These are phyloP conservation scores for Hirtodrosophila confusa DNA, from an alignment of 2,888 invertebrate species.

Conservation along the genomic window DNA sequence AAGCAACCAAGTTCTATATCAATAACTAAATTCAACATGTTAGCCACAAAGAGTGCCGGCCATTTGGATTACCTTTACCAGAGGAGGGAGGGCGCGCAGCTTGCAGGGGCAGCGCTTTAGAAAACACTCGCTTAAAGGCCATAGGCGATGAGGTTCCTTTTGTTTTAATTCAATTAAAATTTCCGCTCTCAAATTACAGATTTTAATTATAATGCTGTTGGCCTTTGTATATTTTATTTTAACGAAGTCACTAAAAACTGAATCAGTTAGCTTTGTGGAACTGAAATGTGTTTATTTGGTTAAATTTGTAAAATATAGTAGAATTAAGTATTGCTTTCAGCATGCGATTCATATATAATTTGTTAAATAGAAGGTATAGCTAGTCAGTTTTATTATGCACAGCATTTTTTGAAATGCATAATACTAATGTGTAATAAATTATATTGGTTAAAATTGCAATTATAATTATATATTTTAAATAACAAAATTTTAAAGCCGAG, in stretches of 20 bases:
- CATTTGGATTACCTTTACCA: no score
- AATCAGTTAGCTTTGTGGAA: constrained; percentile 2
- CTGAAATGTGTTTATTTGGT: not conserved
- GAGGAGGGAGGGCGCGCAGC: no score
- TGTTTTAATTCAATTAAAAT: constrained; percentile 42
- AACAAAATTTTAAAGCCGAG: not conserved
- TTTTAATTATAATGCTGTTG: constrained; percentile 4
- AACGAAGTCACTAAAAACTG: constrained; percentile 12
- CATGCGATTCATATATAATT: no score
- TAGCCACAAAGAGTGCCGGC: not conserved
- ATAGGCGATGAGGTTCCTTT: constrained; percentile 10
- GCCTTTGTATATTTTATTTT: constrained; percentile 1
- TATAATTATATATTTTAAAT: not conserved
- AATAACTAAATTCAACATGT: constrained; percentile 8
- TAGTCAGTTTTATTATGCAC: no score
- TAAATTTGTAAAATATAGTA: not conserved
- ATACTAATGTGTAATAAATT: no score
- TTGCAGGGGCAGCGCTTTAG: not conserved
- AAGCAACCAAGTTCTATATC: constrained; percentile 3
- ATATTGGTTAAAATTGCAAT: no score
- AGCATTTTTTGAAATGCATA: no score
- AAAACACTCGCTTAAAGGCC: constrained; percentile 5
- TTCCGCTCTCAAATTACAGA: not conserved
- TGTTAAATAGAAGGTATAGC: no score
- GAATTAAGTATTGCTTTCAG: no score